phyloP scores from a whole-genome alignment of 2,113 vertebrate species.

The Noturus placidus region DNA sequence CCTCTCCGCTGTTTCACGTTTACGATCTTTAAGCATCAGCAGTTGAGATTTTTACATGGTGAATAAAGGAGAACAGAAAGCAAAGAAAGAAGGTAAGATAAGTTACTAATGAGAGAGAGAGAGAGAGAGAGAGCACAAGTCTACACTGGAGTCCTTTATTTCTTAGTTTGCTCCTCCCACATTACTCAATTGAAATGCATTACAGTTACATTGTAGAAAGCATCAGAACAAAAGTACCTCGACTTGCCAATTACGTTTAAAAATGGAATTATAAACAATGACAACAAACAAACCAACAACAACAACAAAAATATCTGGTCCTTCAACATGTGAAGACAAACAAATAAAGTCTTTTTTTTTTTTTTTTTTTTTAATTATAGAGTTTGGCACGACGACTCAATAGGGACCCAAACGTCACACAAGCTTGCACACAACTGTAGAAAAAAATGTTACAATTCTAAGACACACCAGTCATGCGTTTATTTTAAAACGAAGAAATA shows the following conservation, averaged over 20 bases:
- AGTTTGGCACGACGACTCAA: conserved; percentile 96
- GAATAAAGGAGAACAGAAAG: not conserved
- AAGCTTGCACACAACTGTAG: conserved; percentile 97
- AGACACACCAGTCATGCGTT: conserved; percentile 98
- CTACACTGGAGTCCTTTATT: conserved; percentile 96
- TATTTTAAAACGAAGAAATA: conserved; percentile 82
- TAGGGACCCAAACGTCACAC: conserved; percentile 95
- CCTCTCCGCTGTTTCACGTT: not conserved
- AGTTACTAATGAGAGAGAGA: conserved; percentile 2
- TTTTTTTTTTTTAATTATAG: conserved; percentile 69
- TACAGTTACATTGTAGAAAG: conserved; percentile 99
- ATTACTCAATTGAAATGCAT: conserved; percentile 99
- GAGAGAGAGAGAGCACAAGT: conserved; percentile 48
- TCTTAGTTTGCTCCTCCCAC: conserved; percentile 95
- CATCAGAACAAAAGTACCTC: conserved; percentile 99
- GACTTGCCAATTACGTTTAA: conserved; percentile 92
- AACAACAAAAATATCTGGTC: conserved; percentile 77
- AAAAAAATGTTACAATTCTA: conserved; percentile 94
- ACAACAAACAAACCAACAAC: conserved; percentile 65
- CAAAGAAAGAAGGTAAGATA: not conserved
- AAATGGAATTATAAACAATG: conserved; percentile 97
- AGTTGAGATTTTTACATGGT: not conserved
- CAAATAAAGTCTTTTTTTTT: conserved; percentile 79
- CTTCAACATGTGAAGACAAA: conserved; percentile 87
- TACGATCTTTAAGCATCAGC: not conserved